phyloP scores from a whole-genome alignment of 1,140 invertebrate genomes.

The Brachionus calyciflorus region DNA sequence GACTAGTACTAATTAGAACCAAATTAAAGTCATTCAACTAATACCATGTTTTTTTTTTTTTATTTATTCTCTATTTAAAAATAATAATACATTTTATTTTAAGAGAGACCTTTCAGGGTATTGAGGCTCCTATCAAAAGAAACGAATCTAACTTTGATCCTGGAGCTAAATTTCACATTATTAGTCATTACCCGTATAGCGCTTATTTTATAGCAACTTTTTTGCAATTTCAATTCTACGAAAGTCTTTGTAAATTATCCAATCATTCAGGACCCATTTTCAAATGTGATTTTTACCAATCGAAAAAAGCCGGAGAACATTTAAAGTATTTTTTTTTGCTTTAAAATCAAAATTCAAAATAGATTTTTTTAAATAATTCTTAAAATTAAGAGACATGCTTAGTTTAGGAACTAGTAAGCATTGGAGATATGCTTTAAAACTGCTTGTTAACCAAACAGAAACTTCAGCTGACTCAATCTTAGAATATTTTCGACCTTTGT shows the following conservation, averaged over 20 bases:
- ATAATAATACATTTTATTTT: not conserved
- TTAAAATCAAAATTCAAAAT: no score
- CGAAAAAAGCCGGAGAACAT: conserved; percentile 70
- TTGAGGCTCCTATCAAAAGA: conserved; percentile 53
- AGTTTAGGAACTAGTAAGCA: conserved; percentile 69
- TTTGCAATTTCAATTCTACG: conserved; percentile 84
- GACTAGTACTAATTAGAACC: no score
- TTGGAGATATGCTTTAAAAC: conserved; percentile 73
- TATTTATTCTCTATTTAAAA: conserved; percentile 60
- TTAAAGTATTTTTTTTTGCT: no score
- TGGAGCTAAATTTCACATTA: conserved; percentile 53
- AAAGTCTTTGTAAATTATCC: conserved; percentile 73
- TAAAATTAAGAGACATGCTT: conserved; percentile 34
- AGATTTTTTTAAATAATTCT: not conserved
- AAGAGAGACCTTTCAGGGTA: conserved; percentile 55
- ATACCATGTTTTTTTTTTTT: no score
- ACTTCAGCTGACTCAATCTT: conserved; percentile 74
- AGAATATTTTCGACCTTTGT: conserved; percentile 77
- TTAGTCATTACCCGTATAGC: not conserved
- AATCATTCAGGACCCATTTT: conserved; percentile 74
- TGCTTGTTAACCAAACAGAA: conserved; percentile 70
- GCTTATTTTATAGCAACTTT: conserved; percentile 82
- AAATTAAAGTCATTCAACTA: no score
- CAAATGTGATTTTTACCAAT: conserved; percentile 82
- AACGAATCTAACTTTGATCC: conserved; percentile 51